Conservation (phyloP, 1,140 invertebrate genomes). For the Drosophila nannoptera region DNA sequence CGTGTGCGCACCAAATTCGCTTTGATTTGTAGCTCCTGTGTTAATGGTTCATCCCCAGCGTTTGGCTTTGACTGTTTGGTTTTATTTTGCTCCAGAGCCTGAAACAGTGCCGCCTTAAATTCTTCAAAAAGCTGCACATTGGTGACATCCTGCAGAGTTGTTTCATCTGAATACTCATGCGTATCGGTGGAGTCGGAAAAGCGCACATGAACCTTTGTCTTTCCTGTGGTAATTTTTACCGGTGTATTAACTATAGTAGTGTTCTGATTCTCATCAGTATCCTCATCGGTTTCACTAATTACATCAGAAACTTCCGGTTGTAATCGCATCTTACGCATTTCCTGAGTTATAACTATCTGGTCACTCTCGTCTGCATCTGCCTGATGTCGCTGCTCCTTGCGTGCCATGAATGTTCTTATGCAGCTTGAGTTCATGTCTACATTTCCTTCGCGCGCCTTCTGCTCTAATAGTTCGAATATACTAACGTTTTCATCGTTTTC, state of each 20-base stretch:
- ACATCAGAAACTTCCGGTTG: conserved; percentile 53
- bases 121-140: conserved; percentile 67
- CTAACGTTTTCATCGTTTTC: conserved; percentile 68
- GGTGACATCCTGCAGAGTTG: conserved; percentile 45
- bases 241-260: conserved; percentile 44
- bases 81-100: conserved; percentile 59
- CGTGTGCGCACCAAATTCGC: conserved; percentile 83
- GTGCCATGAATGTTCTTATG: conserved; percentile 65
- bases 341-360: conserved; percentile 58
- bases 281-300: conserved; percentile 17
- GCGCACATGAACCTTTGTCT: conserved; percentile 60
- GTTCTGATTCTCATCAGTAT: conserved; percentile 33
- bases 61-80: conserved; percentile 12
- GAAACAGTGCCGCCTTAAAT: conserved; percentile 66
- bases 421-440: conserved; percentile 71
- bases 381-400: conserved; percentile 48
- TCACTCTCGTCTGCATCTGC: conserved; percentile 50
- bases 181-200: conserved; percentile 73
- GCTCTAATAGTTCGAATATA: conserved; percentile 73
- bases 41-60: conserved; percentile 33
- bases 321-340: conserved; percentile 50
- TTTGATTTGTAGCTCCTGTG: conserved; percentile 79
- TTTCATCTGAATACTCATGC: conserved; percentile 58
- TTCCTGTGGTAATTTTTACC: conserved; percentile 39
- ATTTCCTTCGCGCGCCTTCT: conserved; percentile 67